A percentile compares a stretch with the other conserved stretches of the same genome.
phyloP scores from a whole-genome alignment of 2,113 vertebrate genomes.

The Phainopepla nitens region DNA sequence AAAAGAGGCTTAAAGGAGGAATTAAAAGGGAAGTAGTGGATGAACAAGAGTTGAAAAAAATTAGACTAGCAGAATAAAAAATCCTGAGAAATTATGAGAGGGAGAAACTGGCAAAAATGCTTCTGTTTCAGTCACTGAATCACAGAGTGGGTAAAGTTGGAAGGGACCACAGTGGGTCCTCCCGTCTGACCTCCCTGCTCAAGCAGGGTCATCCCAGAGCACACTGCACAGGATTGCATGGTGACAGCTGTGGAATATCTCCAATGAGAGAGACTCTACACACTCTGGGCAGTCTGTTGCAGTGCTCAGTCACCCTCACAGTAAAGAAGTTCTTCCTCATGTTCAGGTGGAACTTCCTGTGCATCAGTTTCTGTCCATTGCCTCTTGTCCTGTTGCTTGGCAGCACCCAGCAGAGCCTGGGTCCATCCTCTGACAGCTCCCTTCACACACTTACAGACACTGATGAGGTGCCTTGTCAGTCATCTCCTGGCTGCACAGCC shows the following conservation, averaged over 20 bases:
- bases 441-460: not conserved
- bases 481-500: fast-evolving
- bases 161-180: not conserved
- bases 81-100: not conserved
- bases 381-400: not conserved
- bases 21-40: not conserved
- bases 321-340: not conserved
- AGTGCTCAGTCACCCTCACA: not conserved
- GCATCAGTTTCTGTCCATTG: not conserved
- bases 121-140: not conserved
- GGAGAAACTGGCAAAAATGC: not conserved
- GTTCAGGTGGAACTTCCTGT: not conserved
- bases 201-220: not conserved
- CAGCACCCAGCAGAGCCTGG: not conserved
- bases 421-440: not conserved
- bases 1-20: not conserved
- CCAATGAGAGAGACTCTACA: not conserved
- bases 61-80: not conserved
- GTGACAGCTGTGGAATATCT: not conserved
- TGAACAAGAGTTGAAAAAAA: not conserved
- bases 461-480: too few relatives aligned
- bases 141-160: not conserved
- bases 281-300: not conserved
- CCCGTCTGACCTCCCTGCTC: not conserved
- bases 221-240: too few relatives aligned